Evolutionary conservation across 2,888 invertebrate genomes (phyloP).

Genomic region (Torymus auratus): DNA sequence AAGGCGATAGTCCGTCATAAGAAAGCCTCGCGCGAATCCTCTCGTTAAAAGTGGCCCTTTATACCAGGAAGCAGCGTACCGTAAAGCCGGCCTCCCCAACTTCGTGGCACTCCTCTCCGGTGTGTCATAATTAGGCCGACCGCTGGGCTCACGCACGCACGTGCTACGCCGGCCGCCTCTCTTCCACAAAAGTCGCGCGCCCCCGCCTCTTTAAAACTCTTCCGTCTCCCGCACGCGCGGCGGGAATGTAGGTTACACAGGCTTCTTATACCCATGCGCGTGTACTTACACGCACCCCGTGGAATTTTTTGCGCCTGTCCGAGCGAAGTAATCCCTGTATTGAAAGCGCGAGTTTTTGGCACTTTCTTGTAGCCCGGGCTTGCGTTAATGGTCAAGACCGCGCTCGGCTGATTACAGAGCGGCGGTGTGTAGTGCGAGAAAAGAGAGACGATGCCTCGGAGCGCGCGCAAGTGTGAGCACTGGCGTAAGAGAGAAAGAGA

Average conservation of each 20-base stretch:
- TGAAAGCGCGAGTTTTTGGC: constrained; percentile 11
- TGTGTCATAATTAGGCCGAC: constrained; percentile 35
- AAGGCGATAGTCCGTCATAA: constrained; percentile 7
- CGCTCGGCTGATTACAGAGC: constrained; percentile 70
- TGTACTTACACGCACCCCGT: no score
- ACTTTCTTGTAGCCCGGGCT: neutral
- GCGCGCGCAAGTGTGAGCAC: constrained; percentile 12
- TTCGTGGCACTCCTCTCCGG: neutral
- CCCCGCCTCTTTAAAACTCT: constrained; percentile 5
- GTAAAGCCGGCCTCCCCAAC: constrained; percentile 1
- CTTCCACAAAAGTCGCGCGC: constrained; percentile 3
- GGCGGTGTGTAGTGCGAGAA: constrained; percentile 51
- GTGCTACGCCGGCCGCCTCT: neutral
- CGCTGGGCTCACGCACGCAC: neutral
- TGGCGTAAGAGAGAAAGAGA: constrained; percentile 34
- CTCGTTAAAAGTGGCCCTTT: constrained; percentile 24
- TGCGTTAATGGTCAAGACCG: constrained; percentile 65
- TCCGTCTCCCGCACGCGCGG: neutral
- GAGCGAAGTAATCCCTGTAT: no score
- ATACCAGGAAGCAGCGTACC: constrained; percentile 26
- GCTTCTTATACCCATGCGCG: neutral
- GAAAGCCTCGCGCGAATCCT: constrained; percentile 11
- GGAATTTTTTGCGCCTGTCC: no score
- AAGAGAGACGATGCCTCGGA: constrained; percentile 39
- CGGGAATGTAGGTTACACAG: constrained; percentile 27